phyloP scores from a whole-genome alignment of 30 jellyfish, hydroid and myxozoan genomes.

The Hydractinia symbiolongicarpus region DNA sequence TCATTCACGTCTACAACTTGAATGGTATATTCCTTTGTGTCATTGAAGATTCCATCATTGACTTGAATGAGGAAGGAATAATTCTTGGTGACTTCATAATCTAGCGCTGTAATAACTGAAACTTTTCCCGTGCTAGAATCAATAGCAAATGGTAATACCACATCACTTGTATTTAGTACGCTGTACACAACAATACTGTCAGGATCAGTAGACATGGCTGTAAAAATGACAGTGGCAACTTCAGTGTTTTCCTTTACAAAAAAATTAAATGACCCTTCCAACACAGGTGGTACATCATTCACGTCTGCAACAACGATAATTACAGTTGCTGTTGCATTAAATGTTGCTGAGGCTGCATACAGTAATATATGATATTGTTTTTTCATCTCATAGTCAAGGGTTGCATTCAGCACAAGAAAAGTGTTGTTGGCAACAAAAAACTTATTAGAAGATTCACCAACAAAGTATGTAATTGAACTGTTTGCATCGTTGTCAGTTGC shows the following conservation, averaged over 20 bases:
- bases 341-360: not conserved
- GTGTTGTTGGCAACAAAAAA: not conserved
- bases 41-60: not conserved
- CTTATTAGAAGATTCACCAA: not conserved
- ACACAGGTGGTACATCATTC: slow-evolving; percentile 7
- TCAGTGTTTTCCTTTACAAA: not conserved
- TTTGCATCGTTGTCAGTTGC: slow-evolving; percentile 1
- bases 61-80: slow-evolving; percentile 3
- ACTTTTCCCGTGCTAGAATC: not conserved
- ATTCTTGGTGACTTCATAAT: not conserved
- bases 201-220: not conserved
- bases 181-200: not conserved
- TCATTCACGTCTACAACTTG: slow-evolving; percentile 10
- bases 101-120: not conserved
- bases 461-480: not conserved
- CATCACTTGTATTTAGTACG: not conserved
- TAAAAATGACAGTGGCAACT: not conserved
- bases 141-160: not conserved
- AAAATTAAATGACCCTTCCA: not conserved
- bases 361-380: not conserved
- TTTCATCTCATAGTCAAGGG: not conserved
- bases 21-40: not conserved
- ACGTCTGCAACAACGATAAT: not conserved
- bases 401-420: not conserved
- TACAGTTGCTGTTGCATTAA: not conserved